phyloP scores from a whole-genome alignment of 2,888 invertebrate genomes.

The Pinctada fucata region DNA sequence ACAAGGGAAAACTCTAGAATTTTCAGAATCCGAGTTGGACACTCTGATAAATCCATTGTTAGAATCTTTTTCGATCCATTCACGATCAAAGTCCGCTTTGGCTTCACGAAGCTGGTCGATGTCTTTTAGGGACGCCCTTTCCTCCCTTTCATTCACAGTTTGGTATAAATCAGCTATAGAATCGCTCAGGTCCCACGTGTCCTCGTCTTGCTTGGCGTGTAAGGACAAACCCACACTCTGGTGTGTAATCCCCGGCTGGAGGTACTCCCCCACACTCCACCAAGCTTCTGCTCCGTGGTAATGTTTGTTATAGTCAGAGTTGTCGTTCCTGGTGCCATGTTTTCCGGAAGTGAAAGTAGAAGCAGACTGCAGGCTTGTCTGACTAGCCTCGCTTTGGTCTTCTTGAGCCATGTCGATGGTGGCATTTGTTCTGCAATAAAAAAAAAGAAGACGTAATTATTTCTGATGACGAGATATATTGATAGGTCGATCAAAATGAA shows the following conservation, averaged over 20 bases:
- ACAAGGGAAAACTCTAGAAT: slow-evolving; percentile 73
- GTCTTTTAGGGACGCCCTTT: slow-evolving; percentile 24
- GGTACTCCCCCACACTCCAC: slow-evolving; percentile 68
- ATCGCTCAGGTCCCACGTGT: slow-evolving; percentile 75
- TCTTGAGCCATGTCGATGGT: slow-evolving; percentile 56
- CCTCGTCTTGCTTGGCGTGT: slow-evolving; percentile 61
- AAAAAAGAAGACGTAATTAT: neutral
- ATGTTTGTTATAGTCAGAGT: slow-evolving; percentile 25
- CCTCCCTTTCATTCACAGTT: slow-evolving; percentile 58
- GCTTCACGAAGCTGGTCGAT: slow-evolving; percentile 10
- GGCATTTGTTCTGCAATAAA: slow-evolving; percentile 52
- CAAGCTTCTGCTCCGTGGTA: slow-evolving; percentile 63
- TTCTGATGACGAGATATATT: too few relatives aligned
- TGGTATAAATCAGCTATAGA: slow-evolving; percentile 73
- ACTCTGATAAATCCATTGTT: slow-evolving; percentile 75
- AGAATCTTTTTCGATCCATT: slow-evolving; percentile 71
- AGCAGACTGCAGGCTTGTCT: slow-evolving; percentile 15
- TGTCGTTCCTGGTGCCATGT: slow-evolving; percentile 25
- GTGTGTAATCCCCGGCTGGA: slow-evolving; percentile 59
- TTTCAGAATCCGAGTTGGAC: slow-evolving; percentile 67
- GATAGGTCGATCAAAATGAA: too few relatives aligned
- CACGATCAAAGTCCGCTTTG: slow-evolving; percentile 54
- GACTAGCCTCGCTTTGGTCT: slow-evolving; percentile 21
- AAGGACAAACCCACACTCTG: slow-evolving; percentile 56
- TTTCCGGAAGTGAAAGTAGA: slow-evolving; percentile 31